A percentile compares a stretch with the other conserved stretches of the same genome.
phyloP scores from a whole-genome alignment of 2,797 vertebrate genomes.

The Cetoscarus ocellatus region DNA sequence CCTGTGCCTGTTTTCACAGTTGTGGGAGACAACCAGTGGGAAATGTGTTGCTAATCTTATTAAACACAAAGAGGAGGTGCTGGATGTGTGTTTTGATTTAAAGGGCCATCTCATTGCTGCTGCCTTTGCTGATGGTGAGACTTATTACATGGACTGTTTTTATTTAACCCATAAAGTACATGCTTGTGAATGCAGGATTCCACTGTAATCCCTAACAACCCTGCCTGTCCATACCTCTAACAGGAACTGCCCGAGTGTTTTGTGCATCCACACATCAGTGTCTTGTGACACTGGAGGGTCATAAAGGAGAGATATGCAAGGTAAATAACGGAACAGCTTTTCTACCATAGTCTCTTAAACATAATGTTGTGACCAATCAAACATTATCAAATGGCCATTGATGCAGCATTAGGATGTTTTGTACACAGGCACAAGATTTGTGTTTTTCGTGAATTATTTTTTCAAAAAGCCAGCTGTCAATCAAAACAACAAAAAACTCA shows the following conservation, averaged over 20 bases:
- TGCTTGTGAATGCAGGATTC: background rate
- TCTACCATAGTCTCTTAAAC: background rate
- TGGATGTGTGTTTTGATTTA: slow-evolving; percentile 95
- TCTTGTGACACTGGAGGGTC: slow-evolving; percentile 90
- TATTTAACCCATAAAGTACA: background rate
- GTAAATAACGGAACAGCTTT: slow-evolving; percentile 67
- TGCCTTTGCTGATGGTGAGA: slow-evolving; percentile 92
- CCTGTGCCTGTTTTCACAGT: slow-evolving; percentile 76
- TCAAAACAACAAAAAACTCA: no score
- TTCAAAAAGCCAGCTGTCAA: no score
- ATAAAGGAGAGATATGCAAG: slow-evolving; percentile 93
- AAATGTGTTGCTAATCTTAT: slow-evolving; percentile 87
- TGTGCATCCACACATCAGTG: slow-evolving; percentile 87
- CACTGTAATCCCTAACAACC: background rate
- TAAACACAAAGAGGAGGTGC: slow-evolving; percentile 91
- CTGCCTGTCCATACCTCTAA: background rate
- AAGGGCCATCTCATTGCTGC: slow-evolving; percentile 91
- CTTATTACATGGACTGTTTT: background rate
- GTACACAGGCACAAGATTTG: no score
- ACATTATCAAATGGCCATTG: no score
- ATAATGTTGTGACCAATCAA: background rate
- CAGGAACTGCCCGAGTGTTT: slow-evolving; percentile 92
- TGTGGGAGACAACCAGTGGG: slow-evolving; percentile 89
- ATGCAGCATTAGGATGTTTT: no score
- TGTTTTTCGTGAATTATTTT: no score